A percentile compares a stretch with the other conserved stretches of the same genome.
phyloP scores from a whole-genome alignment of 2,888 invertebrate genomes.

The Nomada ferruginata region DNA sequence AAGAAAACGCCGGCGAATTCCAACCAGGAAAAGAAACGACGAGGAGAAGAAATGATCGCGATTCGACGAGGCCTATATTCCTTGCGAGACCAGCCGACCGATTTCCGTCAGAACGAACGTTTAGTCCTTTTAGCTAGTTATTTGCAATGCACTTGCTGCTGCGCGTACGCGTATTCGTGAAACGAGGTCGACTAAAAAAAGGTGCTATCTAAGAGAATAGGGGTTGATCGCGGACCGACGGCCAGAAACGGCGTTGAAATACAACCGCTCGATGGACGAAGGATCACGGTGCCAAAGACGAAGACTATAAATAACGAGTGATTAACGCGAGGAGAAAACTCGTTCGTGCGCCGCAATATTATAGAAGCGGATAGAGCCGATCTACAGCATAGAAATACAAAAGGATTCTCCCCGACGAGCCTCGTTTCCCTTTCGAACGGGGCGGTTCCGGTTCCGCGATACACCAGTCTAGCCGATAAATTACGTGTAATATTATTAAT shows the following conservation, averaged over 20 bases:
- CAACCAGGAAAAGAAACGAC: neutral
- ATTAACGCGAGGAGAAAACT: neutral
- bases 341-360: neutral
- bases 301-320: neutral
- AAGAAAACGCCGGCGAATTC: constrained; percentile 5
- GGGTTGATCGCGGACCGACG: constrained; percentile 73
- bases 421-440: constrained; percentile 71
- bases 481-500: constrained; percentile 50
- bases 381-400: neutral
- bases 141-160: constrained; percentile 61
- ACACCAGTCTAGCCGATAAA: constrained; percentile 70
- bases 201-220: constrained; percentile 79
- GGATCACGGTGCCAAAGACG: constrained; percentile 57
- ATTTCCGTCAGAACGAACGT: constrained; percentile 41
- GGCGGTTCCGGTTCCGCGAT: constrained; percentile 70
- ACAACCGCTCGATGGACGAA: constrained; percentile 10
- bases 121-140: constrained; percentile 66
- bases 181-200: constrained; percentile 78
- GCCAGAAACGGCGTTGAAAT: constrained; percentile 34
- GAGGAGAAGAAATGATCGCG: too few relatives aligned
- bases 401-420: constrained; percentile 62
- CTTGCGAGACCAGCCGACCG: constrained; percentile 54
- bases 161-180: constrained; percentile 62
- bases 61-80: neutral
- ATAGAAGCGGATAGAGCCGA: neutral